phyloP scores from a whole-genome alignment of 2,888 invertebrate genomes.

The Geophilus truncorum region DNA sequence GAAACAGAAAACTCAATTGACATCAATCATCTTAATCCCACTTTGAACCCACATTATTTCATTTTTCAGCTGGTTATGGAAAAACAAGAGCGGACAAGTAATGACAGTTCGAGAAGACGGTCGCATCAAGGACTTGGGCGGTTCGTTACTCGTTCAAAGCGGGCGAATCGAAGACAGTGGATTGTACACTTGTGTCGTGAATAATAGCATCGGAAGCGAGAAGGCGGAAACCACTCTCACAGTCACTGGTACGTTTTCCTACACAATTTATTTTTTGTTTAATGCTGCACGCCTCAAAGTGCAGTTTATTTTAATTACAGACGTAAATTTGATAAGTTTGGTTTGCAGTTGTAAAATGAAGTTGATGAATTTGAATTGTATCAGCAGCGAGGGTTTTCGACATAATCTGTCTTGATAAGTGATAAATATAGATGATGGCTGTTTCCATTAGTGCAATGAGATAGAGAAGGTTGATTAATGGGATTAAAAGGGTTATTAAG shows the following conservation, averaged over 20 bases:
- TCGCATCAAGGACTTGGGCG: constrained; percentile 84
- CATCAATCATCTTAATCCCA: too few relatives aligned
- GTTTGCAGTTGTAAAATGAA: neutral
- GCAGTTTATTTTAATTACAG: too few relatives aligned
- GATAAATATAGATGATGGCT: neutral
- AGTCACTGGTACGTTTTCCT: constrained; percentile 67
- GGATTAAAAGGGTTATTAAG: neutral
- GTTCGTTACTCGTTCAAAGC: constrained; percentile 85
- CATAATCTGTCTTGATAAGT: neutral
- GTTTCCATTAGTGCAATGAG: constrained; percentile 4
- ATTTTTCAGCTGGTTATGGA: constrained; percentile 18
- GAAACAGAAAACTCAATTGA: too few relatives aligned
- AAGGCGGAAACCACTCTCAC: constrained; percentile 87
- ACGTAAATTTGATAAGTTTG: too few relatives aligned
- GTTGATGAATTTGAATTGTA: neutral
- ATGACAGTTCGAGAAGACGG: neutral
- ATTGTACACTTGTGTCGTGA: constrained; percentile 88
- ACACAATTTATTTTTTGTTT: too few relatives aligned
- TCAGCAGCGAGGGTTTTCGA: neutral
- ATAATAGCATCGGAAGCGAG: constrained; percentile 87
- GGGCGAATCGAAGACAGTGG: constrained; percentile 89
- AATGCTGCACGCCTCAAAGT: too few relatives aligned
- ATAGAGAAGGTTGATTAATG: neutral
- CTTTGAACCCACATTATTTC: too few relatives aligned
- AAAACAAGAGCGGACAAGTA: neutral